A percentile compares a stretch with the other conserved stretches of the same genome.
Evolutionary conservation across 2,113 vertebrate species (phyloP).

Genomic region (Caretta caretta): DNA sequence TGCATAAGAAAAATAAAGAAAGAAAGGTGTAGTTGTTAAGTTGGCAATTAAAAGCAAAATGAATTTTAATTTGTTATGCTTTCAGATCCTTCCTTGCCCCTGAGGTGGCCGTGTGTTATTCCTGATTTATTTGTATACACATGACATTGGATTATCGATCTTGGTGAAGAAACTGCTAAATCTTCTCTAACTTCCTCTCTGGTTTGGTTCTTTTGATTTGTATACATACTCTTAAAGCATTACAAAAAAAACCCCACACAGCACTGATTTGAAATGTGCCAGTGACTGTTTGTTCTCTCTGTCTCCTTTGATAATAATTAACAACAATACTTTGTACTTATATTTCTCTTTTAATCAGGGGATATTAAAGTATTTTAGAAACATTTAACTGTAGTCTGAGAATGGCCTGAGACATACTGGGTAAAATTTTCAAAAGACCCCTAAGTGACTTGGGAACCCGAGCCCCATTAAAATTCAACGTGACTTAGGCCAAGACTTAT

Average conservation of each 20-base stretch:
- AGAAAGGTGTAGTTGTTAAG: neutral
- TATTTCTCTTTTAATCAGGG: no score
- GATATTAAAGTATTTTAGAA: neutral
- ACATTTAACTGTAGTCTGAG: no score
- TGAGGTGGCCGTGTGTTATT: no score
- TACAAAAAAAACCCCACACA: no score
- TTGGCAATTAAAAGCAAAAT: neutral
- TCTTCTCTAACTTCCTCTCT: neutral
- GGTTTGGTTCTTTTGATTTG: neutral
- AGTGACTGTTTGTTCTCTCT: no score
- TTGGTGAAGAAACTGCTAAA: neutral
- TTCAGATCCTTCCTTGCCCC: neutral
- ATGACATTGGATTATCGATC: neutral
- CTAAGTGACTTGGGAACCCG: neutral
- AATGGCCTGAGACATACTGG: neutral
- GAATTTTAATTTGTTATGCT: fast-evolving
- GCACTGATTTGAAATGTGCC: no score
- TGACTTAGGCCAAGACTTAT: neutral
- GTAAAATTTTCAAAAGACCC: neutral
- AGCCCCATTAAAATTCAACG: neutral
- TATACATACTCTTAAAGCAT: no score
- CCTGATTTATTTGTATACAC: neutral
- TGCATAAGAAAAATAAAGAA: neutral
- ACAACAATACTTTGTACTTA: no score
- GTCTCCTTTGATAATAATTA: no score